These are phyloP conservation scores for Mythimna ferrago DNA, from an alignment of 2,888 invertebrate species.

Conservation along the genomic window DNA sequence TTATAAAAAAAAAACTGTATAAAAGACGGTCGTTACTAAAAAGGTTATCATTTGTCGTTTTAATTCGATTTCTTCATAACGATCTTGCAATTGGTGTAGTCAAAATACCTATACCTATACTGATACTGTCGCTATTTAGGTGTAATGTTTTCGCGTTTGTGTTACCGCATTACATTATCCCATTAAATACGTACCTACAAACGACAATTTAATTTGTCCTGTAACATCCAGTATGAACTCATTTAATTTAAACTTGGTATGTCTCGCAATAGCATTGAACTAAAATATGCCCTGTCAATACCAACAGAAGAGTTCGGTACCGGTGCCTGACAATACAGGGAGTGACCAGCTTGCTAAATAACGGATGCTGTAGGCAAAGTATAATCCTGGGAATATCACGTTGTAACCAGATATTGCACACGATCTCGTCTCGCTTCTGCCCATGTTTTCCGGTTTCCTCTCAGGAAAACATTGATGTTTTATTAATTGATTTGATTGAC, in stretches of 20 bases:
- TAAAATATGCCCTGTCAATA: slow-evolving; percentile 62
- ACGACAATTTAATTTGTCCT: slow-evolving; percentile 26
- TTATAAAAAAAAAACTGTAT: slow-evolving; percentile 14
- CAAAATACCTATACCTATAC: slow-evolving; percentile 1
- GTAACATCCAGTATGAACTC: slow-evolving; percentile 47
- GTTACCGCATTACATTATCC: background rate
- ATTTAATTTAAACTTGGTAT: slow-evolving; percentile 51
- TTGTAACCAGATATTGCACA: slow-evolving; percentile 31
- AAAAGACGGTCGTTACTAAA: slow-evolving; percentile 2
- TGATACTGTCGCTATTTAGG: background rate
- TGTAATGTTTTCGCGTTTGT: background rate
- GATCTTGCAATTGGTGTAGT: background rate
- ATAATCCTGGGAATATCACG: slow-evolving; percentile 38
- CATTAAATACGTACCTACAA: background rate
- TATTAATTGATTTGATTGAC: slow-evolving; percentile 18
- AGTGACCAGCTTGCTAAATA: slow-evolving; percentile 66
- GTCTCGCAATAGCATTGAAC: slow-evolving; percentile 62
- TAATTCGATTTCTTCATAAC: background rate
- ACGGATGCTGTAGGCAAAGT: slow-evolving; percentile 53
- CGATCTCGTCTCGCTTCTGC: background rate
- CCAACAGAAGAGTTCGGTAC: slow-evolving; percentile 53
- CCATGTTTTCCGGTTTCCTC: slow-evolving; percentile 9
- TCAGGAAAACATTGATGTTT: slow-evolving; percentile 11
- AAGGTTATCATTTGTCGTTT: background rate
- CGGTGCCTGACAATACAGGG: slow-evolving; percentile 67